Base-by-base conservation (phyloP, 2,797 vertebrate genomes). In the Spea hammondii region DNA sequence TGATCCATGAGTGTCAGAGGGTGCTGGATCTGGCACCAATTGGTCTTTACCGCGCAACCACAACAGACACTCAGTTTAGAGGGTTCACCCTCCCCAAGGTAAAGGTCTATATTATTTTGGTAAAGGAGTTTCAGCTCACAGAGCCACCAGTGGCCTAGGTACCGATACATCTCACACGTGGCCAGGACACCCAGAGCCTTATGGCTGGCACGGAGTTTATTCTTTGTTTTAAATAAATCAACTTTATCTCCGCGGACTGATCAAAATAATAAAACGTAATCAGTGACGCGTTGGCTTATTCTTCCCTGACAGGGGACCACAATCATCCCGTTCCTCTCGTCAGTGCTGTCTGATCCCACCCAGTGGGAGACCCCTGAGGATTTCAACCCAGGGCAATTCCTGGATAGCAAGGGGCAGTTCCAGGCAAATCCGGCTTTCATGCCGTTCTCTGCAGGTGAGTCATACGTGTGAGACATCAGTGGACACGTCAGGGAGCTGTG, bases 371-470 rank as follows among this genome's bases (percentile, higher is more conserved):
- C 57, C 0, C 86, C 86, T 0, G 4, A 69, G 4, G 49, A 80
- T 54, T 88, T 89, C 67, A 86, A 88, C 51, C 86, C 85, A 0
- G 76, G 79, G 46, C 84, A 84, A 54, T 88, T 89, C 70, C 75
- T 88, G 72, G 79, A 86, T 48, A 78, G 67, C 2, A 17, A 70
- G 2, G 79, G 83, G 13, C 49, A 73, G 62, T 88, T 90, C 85
- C 85, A 84, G 78, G 86, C 82, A 65, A 85, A 32, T 1, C 72
- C 85, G 0, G 88, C 86, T 50, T 89, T 87, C 77, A 83, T 85
- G 85, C 80, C 85, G 4, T 89, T 90, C 84, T 89, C 85, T 4
- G 85, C 87, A 7, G 83, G 87, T 87, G 9, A 85, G 78, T 62
- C 3, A 62, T 1, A 59, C 5, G 12, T 5, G 55, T 10, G 55